Evolutionary conservation across 1,140 invertebrate species (phyloP).

Genomic region (Thereuonema tuberculata): DNA sequence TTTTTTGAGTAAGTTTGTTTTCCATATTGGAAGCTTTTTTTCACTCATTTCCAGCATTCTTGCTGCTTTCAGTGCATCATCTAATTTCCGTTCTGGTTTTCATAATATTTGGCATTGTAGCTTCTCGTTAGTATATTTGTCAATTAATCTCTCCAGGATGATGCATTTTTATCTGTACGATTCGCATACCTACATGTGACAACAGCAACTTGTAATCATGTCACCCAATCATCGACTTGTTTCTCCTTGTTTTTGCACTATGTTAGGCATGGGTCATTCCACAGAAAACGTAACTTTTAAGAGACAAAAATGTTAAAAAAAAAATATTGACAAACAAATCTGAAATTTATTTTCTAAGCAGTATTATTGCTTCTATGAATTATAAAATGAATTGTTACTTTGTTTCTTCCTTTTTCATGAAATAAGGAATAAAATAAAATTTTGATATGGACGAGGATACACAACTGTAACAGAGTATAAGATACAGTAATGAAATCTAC

Average conservation of each 20-base stretch:
- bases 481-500: too few relatives aligned
- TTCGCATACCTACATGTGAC: not conserved
- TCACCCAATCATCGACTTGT: not conserved
- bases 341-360: too few relatives aligned
- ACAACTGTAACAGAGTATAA: too few relatives aligned
- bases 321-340: too few relatives aligned
- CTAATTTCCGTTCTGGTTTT: not conserved
- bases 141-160: not conserved
- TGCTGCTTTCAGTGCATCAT: not conserved
- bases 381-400: too few relatives aligned
- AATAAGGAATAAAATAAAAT: too few relatives aligned
- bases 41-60: not conserved
- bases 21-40: not conserved
- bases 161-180: not conserved
- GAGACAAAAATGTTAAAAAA: too few relatives aligned
- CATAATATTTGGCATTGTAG: not conserved
- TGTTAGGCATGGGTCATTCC: too few relatives aligned
- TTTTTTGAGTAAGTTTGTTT: not conserved
- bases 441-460: too few relatives aligned
- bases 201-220: not conserved
- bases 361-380: too few relatives aligned
- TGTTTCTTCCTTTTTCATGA: too few relatives aligned
- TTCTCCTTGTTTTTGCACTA: not conserved
- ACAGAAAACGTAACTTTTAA: too few relatives aligned
- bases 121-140: not conserved